Evolutionary conservation across 2,113 vertebrate species (phyloP), one percentile per base, ranked within the genome.

Genomic region (Stigmatopora argus): DNA sequence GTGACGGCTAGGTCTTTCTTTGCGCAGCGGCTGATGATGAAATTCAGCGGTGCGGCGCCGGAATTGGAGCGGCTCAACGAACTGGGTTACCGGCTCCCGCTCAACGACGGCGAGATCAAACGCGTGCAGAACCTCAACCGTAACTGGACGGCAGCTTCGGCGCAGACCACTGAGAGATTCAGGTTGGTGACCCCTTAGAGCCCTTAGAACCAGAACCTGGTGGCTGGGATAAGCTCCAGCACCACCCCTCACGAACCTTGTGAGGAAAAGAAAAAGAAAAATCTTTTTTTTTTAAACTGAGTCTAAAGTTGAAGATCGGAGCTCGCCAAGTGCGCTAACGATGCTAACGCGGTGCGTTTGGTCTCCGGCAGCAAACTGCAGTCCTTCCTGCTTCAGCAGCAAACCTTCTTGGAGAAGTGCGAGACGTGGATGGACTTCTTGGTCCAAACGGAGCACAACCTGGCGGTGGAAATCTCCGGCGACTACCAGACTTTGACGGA

Each of bases 391-490:
- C 92, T 99, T 57, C 95, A 95, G 84, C 94, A 97, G 70, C 97
- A 99, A 83, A 98, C 95, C 21, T 99, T 99, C 88, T 86, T 97
- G 84, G 96, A 99, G 86, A 99, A 99, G 77, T 99, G 97, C 85
- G 96, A 97, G 71, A 95, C 94, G 0, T 99, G 96, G 97, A 98
- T 99, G 97, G 95, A 99, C 84, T 96, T 99, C 78, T 83, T 98
- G 79, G 88, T 95, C 64, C 94, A 98, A 74, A 98, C 97, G 0
- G 97, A 99, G 65, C 92, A 95, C 61, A 97, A 95, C 66, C 83
- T 99, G 75, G 92, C 93, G 0, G 95, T 94, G 66, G 97, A 97
- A 72, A 96, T 98, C 76, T 96, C 96, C 3, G 97, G 97, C 74
- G 98, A 96, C 86, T 94, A 94, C 66, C 92, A 94, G 84, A 94